phyloP scores from a whole-genome alignment of 2,888 invertebrate genomes.

The Isoperla grammatica region DNA sequence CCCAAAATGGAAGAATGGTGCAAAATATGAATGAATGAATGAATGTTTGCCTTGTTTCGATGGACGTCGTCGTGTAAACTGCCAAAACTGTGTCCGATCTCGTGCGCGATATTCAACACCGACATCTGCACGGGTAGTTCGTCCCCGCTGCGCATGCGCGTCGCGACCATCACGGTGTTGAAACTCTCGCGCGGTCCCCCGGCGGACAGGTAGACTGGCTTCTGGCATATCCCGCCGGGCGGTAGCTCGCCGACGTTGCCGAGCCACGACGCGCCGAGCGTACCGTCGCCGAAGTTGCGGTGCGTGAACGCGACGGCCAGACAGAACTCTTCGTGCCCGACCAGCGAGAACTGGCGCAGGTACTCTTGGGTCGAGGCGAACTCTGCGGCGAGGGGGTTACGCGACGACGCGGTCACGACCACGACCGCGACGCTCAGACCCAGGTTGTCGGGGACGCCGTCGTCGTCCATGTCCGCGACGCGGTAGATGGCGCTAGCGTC shows the following conservation, averaged over 20 bases:
- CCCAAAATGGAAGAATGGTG: too few species aligned
- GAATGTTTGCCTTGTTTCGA: too few species aligned
- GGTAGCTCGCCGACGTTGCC: conserved; percentile 43
- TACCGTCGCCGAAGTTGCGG: conserved; percentile 46
- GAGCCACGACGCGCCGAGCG: conserved; percentile 45
- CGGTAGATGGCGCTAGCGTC: conserved; percentile 52
- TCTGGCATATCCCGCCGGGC: conserved; percentile 47
- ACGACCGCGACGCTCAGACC: conserved; percentile 52
- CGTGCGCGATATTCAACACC: conserved; percentile 44
- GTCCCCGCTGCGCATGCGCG: conserved; percentile 36
- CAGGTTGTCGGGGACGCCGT: conserved; percentile 51
- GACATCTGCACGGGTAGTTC: conserved; percentile 40
- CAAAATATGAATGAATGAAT: too few species aligned
- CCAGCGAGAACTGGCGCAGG: conserved; percentile 46
- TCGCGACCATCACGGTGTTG: conserved; percentile 47
- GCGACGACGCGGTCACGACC: conserved; percentile 49
- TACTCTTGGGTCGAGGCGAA: conserved; percentile 36
- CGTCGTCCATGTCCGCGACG: conserved; percentile 51
- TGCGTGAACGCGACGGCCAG: conserved; percentile 51
- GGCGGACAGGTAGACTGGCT: not conserved
- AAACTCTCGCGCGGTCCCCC: conserved; percentile 44
- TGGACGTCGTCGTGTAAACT: conserved; percentile 45
- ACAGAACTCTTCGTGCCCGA: conserved; percentile 48
- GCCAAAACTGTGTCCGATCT: conserved; percentile 53
- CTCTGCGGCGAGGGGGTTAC: conserved; percentile 51